Base-by-base conservation (phyloP, 2,888 invertebrate species). In the Parnassius orleans region DNA sequence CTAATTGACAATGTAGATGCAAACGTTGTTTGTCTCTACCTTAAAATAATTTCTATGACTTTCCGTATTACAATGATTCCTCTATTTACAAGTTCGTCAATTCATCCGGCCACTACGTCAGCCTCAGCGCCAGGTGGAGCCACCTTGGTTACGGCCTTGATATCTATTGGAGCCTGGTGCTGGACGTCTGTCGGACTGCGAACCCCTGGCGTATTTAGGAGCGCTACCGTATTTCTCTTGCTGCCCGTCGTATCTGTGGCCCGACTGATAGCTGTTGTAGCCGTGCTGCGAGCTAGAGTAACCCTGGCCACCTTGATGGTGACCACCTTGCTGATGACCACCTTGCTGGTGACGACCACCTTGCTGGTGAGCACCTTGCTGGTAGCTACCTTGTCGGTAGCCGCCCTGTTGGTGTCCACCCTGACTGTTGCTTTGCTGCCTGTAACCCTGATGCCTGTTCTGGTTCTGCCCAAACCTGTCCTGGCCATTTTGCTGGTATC, bases 401-500 rank as follows among this genome's bases (percentile, higher is more conserved):
- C 57, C 56, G 53, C 53, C 33, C 50, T 50, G 15, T 15, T 33
- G 33, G 33, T 50, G 60, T 7, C 65, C 61, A n/a, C 61, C 61
- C 43, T 69, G 61, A 50, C 15, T 14, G 42, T 66, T 53, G 46
- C 63, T 57, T 44, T 65, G 60, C 65, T 65, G 63, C 7, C 57
- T 15, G 57, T 61, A 61, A 33, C 60, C 58, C 53, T 55, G 57
- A 15, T 61, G 64, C 14, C 62, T 14, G 54, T 63, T 48, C 43
- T 57, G 56, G 48, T 64, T 58, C 50, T 68, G 68, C 33, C 64
- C 58, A 48, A 58, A 52, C 44, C 63, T 60, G 44, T 66, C 69
- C 54, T 70, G 72, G 57, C 66, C 63, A 57, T 69, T 69, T 9
- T 70, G 61, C 47, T 77, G 76, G 67, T 77, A 60, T 52, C 70